Conservation (phyloP, 1,140 invertebrate species). For the Hesperophylax magnus region DNA sequence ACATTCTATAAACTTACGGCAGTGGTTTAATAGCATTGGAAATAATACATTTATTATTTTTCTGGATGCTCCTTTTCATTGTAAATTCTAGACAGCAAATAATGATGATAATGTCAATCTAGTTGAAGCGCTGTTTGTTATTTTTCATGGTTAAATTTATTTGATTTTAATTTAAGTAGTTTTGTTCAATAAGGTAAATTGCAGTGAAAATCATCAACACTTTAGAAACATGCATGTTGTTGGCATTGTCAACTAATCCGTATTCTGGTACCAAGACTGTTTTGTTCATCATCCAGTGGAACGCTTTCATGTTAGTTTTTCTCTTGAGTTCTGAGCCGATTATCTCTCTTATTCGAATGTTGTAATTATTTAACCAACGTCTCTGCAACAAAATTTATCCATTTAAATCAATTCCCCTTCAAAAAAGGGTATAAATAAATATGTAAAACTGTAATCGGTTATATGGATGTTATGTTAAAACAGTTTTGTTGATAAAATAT, state of each 20-base stretch:
- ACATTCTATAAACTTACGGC: background rate
- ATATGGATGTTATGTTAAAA: too few species aligned
- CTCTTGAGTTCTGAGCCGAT: constrained; percentile 81
- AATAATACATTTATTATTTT: background rate
- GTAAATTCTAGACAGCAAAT: too few species aligned
- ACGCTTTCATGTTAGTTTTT: constrained; percentile 77
- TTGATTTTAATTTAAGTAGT: background rate
- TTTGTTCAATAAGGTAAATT: background rate
- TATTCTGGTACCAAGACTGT: constrained; percentile 77
- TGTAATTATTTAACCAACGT: constrained; percentile 85
- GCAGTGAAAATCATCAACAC: constrained; percentile 12
- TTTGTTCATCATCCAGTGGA: constrained; percentile 86
- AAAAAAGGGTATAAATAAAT: too few species aligned
- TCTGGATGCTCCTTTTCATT: too few species aligned
- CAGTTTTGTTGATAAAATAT: too few species aligned
- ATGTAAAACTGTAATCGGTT: too few species aligned
- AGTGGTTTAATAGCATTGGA: background rate
- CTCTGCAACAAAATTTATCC: constrained; percentile 69
- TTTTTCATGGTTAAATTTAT: background rate
- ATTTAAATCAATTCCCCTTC: too few species aligned
- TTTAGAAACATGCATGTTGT: constrained; percentile 15
- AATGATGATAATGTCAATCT: too few species aligned
- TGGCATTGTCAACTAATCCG: constrained; percentile 58
- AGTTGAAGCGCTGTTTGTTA: background rate
- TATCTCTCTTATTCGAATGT: constrained; percentile 77